Evolutionary conservation across 2,888 invertebrate species (phyloP), one percentile per base, ranked within the genome.

Genomic region (Melolontha melolontha): DNA sequence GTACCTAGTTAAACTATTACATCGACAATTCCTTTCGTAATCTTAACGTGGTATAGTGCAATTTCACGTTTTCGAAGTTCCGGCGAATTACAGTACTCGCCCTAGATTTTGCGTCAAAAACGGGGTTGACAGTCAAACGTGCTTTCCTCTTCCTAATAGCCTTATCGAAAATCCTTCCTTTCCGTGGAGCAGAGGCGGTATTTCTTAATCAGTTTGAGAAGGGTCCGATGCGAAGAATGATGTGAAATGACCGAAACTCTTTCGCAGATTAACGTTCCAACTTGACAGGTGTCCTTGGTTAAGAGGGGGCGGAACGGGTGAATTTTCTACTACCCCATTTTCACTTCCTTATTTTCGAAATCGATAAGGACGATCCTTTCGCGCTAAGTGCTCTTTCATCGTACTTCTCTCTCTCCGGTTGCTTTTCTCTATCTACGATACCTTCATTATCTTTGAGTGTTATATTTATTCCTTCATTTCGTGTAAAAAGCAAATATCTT

Each of bases 221-320:
- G 29, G 27, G 12, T 11, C 8, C 29, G 27, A 27, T n/a, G 22
- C 22, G 27, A 44, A 40, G 22, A 44, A 42, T 57, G 42, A 57
- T 57, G 57, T 42, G 57, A 57, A 57, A 57, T 42, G 57, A 57
- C 27, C 27, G 16, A 27, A 44, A 57, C 57, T 57, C 44, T 44
- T 42, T 57, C 54, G 57, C 27, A 57, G 57, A 57, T 57, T 57
- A 44, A 57, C 34, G 57, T 44, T 27, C 27, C 41, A 11, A 44
- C 42, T 57, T 42, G 57, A 44, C 57, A 57, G 42, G 16, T 57
- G 57, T 57, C 57, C 55, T 55, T 42, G 55, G 4, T 22, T 22
- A 22, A 22, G 1, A 34, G 34, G 34, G 10, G 1, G 34, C 1
- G 34, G 10, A 34, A 6, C 7, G 10, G 34, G 34, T 34, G 34